Conservation (phyloP, 1,140 invertebrate species). For the Sweltsa coloradensis region DNA sequence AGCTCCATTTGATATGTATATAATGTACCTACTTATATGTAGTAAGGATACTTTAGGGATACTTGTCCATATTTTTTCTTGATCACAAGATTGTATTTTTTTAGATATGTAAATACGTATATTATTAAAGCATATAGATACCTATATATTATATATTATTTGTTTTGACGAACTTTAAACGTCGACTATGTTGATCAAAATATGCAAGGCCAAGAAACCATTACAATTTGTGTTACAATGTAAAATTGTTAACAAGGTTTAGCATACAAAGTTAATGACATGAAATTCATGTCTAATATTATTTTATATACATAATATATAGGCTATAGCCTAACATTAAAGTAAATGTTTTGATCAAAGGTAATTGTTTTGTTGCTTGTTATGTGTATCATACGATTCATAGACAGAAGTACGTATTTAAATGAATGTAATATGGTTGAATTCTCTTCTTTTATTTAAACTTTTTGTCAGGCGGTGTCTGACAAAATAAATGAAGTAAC, state of each 20-base stretch:
- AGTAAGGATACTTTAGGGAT: slow-evolving; percentile 5
- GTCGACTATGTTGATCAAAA: background rate
- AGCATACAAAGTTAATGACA: background rate
- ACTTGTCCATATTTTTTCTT: slow-evolving; percentile 13
- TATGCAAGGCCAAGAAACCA: background rate
- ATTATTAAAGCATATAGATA: slow-evolving; percentile 7
- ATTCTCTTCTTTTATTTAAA: too few relatives aligned
- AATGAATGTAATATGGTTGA: too few relatives aligned
- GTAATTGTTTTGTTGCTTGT: too few relatives aligned
- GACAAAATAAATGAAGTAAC: too few relatives aligned
- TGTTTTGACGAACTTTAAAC: background rate
- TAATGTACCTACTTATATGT: slow-evolving; percentile 14
- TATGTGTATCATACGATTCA: too few relatives aligned
- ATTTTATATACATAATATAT: background rate
- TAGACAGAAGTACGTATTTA: too few relatives aligned
- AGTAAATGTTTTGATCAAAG: too few relatives aligned
- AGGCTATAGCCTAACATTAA: background rate
- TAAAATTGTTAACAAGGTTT: background rate
- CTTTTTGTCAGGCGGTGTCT: too few relatives aligned
- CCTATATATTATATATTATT: slow-evolving; percentile 5
- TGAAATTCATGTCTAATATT: background rate
- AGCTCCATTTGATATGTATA: background rate
- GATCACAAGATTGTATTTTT: slow-evolving; percentile 14
- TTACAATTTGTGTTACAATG: background rate
- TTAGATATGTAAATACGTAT: slow-evolving; percentile 12